Base-by-base conservation (phyloP, 35 echinoderm and acorn worm species). In the Amphiura filiformis region DNA sequence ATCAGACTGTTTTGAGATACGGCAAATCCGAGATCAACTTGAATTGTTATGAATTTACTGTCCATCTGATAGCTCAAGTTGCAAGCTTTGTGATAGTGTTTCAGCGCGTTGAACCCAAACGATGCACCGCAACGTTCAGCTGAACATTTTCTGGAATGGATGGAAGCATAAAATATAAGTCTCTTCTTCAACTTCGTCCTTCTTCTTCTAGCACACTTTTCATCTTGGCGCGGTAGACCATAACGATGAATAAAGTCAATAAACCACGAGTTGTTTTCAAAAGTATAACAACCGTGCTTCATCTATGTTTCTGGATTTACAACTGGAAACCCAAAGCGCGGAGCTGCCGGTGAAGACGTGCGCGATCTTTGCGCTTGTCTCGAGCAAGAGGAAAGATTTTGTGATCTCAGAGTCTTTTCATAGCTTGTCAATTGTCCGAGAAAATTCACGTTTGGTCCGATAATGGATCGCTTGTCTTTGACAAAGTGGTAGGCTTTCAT, bases 381-480 rank as follows among this genome's bases (percentile, higher is more conserved):
- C 28, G 42, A 36, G 82, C 82, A 76, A 23, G 30, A 47, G 32
- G 89, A 35, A 28, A 40, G 31, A 64, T 65, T 64, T 31, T 39
- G 30, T 22, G 44, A 64, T 0, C 70, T 37, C 11, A 97, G 80
- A 11, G 76, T 56, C 39, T 93, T 89, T 83, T 99, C 96, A 76
- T 86, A 99, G 13, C 81, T 65, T 14, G 84, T 84, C 1, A 99
- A 80, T 84, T 99, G 96, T 36, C 96, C 96, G 17, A 99, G 84
- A 57, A 99, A 99, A 57, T 89, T 91, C n/a, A 99, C 78, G 90
- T 99, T 99, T 15, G 96, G 96, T 37, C 89, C 90, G 84, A 99
- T 99, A 38, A 99, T 94, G 31, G 89, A 42, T 35, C 96, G 96
- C 34, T 85, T 88, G 31, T 70, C 76, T 56, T 98, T 94, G 79